Base-by-base conservation (phyloP, 2,797 vertebrate species). In the Momotus momota region DNA sequence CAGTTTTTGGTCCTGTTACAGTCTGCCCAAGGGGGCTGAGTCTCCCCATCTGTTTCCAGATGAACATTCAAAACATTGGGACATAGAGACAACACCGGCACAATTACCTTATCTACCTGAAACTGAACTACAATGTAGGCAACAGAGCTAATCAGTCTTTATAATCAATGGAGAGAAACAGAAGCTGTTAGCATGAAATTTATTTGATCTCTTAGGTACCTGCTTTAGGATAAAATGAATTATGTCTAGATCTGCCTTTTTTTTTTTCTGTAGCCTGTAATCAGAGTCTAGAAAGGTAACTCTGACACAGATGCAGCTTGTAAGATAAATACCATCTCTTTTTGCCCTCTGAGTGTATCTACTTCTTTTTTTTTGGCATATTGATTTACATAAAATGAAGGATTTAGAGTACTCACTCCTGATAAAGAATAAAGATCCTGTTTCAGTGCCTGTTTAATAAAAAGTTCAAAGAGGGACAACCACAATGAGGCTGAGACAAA, bases 151-250 rank as follows among this genome's bases (percentile, higher is more conserved):
- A 93, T 88, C 72, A 83, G 65, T 57, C 74, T 83, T 90, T 75
- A 46, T 57, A 94, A 86, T 61, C 72, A 88, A 25, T 90, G 46
- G 52, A 86, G 41, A 90, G 60, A 88, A 94, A 86, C 6, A 86
- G 61, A 67, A 78, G 61, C 11, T 78, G 45, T 74, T 67, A 60
- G 41, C 78, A 84, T 51, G 15, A 67, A 87, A 87, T 89, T 62
- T 85, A 81, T 90, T 93, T 91, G 41, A 81, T 86, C 52, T 91
- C 27, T 82, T 38, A 83, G 31, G 71, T 93, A 82, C 38, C 48
- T 82, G 35, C 38, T 83, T 65, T 83, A 74, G 33, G 45, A 54
- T 67, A 73, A 91, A 48, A 96, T 2, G 1, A 90, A 81, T 87
- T 74, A 85, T 8, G 2, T 8, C 48, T 74, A 69, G 35, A 85